These are phyloP conservation scores for Bergia puertoricense DNA, from an alignment of 92 coral and sea anemone species.

Conservation along the genomic window DNA sequence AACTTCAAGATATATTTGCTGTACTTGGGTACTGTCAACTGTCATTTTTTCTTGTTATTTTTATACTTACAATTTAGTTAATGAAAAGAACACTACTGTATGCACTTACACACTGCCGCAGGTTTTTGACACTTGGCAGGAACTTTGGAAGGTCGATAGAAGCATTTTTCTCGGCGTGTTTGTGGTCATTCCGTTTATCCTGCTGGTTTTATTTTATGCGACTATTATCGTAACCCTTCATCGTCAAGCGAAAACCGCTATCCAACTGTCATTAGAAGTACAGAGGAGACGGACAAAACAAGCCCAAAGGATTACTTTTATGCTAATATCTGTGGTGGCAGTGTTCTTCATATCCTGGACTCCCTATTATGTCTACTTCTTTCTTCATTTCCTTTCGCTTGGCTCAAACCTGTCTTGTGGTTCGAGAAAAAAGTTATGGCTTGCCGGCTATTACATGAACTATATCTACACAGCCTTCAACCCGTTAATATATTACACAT, in stretches of 20 bases:
- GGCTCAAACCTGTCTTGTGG: background rate
- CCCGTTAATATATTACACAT: too few relatives aligned
- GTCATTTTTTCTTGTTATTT: background rate
- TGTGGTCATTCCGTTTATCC: constrained; percentile 8
- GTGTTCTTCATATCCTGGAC: background rate
- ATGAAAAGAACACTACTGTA: background rate
- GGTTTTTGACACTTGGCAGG: background rate
- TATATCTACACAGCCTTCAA: too few relatives aligned
- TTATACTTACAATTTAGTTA: background rate
- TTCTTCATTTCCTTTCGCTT: background rate
- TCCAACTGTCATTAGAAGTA: background rate
- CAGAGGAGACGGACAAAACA: background rate
- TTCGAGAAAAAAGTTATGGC: background rate
- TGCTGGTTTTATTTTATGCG: background rate
- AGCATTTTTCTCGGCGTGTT: background rate
- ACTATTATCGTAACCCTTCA: background rate
- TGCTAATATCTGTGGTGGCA: background rate
- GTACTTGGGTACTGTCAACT: background rate
- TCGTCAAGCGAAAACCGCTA: constrained; percentile 4
- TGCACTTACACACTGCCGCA: background rate
- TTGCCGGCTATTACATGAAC: too few relatives aligned
- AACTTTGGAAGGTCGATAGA: constrained; percentile 3
- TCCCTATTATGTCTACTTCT: background rate
- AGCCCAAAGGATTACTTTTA: background rate
- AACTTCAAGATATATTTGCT: background rate